Evolutionary conservation across 2,888 invertebrate genomes (phyloP).

Genomic region (Eugnorisma glareosa): DNA sequence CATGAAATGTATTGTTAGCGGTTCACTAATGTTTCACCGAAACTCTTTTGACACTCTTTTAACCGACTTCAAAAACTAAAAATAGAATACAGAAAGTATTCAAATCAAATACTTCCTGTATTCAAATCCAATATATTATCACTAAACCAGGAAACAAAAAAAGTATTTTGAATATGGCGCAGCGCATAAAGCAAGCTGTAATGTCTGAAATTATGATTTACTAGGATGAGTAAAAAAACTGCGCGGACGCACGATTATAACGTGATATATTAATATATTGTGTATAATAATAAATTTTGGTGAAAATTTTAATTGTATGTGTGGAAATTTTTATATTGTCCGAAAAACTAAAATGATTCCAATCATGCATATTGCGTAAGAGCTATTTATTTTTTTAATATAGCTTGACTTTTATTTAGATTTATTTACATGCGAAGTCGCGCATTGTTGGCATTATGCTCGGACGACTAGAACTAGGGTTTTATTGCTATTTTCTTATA

Average conservation of each 20-base stretch:
- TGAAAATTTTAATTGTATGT: constrained; percentile 72
- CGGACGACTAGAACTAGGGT: constrained; percentile 58
- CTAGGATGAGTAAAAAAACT: constrained; percentile 46
- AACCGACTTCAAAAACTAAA: no score
- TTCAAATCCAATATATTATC: not conserved
- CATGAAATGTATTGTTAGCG: no score
- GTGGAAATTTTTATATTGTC: constrained; percentile 78
- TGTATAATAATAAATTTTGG: constrained; percentile 71
- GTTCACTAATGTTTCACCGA: no score
- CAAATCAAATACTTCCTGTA: no score
- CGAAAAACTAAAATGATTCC: constrained; percentile 73
- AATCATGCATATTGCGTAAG: constrained; percentile 77
- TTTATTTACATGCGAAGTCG: constrained; percentile 72
- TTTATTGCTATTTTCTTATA: constrained; percentile 59
- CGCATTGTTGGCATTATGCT: constrained; percentile 71
- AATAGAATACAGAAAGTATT: no score
- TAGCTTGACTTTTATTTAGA: constrained; percentile 74
- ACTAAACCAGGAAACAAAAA: constrained; percentile 6
- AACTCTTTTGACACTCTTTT: no score
- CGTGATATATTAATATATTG: constrained; percentile 54
- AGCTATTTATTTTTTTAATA: constrained; percentile 73
- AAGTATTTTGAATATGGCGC: constrained; percentile 2
- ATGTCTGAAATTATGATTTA: constrained; percentile 42
- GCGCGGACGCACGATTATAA: constrained; percentile 52
- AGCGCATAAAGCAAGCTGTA: constrained; percentile 7